Percentiles rank a stretch among this genome's conserved stretches.
These are phyloP conservation scores for Caenorhabditis tropicalis DNA, from an alignment of 1,140 invertebrate genomes.

Conservation along the genomic window DNA sequence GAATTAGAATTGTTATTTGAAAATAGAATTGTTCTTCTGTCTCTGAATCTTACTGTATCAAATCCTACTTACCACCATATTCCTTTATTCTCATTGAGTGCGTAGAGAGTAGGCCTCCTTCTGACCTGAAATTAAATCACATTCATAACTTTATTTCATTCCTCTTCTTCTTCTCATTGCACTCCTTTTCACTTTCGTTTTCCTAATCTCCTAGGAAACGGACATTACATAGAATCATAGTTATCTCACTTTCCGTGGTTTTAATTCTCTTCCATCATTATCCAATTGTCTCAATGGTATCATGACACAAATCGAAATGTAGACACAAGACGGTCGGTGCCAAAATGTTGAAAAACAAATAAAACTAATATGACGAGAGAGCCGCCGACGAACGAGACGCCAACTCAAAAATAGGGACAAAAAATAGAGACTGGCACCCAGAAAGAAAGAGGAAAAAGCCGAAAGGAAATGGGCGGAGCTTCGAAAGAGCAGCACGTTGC, in stretches of 20 bases:
- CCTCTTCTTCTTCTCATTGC: not conserved
- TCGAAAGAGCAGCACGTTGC: not conserved
- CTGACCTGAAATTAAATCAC: not conserved
- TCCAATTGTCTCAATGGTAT: conserved; percentile 13
- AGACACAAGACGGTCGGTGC: not conserved
- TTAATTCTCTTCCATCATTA: not conserved
- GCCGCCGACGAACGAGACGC: not conserved
- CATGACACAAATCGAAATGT: not conserved
- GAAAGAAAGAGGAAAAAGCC: conserved; percentile 13
- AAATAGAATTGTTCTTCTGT: not conserved
- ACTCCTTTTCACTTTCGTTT: not conserved
- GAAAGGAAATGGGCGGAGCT: not conserved
- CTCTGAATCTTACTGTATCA: not conserved
- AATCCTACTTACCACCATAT: not conserved
- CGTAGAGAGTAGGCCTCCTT: not conserved
- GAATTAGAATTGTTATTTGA: not conserved
- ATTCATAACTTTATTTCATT: not conserved
- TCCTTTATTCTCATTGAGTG: conserved; percentile 9
- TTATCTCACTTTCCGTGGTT: not conserved
- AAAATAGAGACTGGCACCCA: not conserved
- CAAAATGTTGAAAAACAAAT: not conserved
- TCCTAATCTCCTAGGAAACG: not conserved
- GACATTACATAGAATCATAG: not conserved
- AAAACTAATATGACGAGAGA: not conserved
- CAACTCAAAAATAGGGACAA: not conserved